phyloP scores from a whole-genome alignment of 2,113 vertebrate genomes.

The Halcyon malimbica region DNA sequence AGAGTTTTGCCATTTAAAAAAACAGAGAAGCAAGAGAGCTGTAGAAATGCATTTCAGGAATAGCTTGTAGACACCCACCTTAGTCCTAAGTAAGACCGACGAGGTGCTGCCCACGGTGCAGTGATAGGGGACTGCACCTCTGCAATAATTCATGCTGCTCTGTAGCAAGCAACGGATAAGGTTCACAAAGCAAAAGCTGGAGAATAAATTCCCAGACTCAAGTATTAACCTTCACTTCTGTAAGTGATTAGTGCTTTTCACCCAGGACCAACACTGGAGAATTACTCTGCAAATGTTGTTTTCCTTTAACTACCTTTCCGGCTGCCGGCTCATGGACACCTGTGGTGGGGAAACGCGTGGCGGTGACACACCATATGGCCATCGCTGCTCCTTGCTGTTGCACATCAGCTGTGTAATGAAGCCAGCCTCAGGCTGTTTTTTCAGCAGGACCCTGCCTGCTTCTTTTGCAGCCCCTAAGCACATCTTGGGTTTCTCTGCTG shows the following conservation, averaged over 20 bases:
- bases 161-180: not conserved
- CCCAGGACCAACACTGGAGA: not conserved
- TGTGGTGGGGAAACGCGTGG: not conserved
- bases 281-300: not conserved
- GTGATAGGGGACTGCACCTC: not conserved
- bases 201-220: not conserved
- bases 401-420: not conserved
- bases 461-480: not conserved
- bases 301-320: not conserved
- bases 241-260: not conserved
- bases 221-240: not conserved
- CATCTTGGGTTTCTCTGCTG: not conserved
- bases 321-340: not conserved
- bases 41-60: conserved; percentile 1
- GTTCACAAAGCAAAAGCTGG: not conserved
- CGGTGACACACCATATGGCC: conserved; percentile 9
- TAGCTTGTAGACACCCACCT: conserved; percentile 3
- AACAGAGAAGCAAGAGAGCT: not conserved
- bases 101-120: not conserved
- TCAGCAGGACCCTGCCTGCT: conserved; percentile 1
- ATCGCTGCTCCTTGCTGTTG: not conserved
- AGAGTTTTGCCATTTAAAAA: not conserved
- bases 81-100: not conserved
- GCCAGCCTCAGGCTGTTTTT: not conserved
- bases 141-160: not conserved